These are phyloP conservation scores for Misgurnus anguillicaudatus DNA, from an alignment of 2,113 vertebrate genomes.

Conservation along the genomic window DNA sequence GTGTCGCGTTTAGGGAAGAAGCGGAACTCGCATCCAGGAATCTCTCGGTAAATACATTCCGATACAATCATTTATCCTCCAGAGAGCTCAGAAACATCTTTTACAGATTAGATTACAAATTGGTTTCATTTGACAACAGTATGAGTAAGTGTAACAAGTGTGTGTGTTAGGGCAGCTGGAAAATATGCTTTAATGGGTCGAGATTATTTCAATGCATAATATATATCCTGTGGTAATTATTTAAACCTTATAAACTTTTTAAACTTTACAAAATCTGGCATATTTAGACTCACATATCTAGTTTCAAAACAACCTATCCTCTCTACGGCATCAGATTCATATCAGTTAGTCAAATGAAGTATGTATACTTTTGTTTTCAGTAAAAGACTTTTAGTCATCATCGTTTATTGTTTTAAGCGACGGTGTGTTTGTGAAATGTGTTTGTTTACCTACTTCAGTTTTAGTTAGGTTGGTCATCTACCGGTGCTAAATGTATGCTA, in stretches of 20 bases:
- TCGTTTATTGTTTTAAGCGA: background rate
- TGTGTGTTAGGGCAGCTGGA: background rate
- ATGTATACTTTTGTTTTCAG: background rate
- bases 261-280: background rate
- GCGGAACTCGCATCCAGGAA: background rate
- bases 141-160: background rate
- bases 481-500: too few relatives aligned
- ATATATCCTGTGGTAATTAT: background rate
- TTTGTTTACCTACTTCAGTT: background rate
- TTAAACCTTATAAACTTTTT: background rate
- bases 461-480: too few relatives aligned
- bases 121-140: background rate
- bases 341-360: background rate
- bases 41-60: background rate
- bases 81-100: background rate
- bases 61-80: background rate
- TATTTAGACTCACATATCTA: background rate
- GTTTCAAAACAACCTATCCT: background rate
- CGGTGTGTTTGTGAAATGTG: background rate
- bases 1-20: background rate
- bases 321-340: background rate
- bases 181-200: background rate
- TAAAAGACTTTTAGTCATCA: background rate
- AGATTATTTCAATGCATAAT: background rate
- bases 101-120: background rate